These are phyloP conservation scores for Sinodicranocentrus sp. DNA, from an alignment of 2,888 invertebrate species.

Conservation along the genomic window DNA sequence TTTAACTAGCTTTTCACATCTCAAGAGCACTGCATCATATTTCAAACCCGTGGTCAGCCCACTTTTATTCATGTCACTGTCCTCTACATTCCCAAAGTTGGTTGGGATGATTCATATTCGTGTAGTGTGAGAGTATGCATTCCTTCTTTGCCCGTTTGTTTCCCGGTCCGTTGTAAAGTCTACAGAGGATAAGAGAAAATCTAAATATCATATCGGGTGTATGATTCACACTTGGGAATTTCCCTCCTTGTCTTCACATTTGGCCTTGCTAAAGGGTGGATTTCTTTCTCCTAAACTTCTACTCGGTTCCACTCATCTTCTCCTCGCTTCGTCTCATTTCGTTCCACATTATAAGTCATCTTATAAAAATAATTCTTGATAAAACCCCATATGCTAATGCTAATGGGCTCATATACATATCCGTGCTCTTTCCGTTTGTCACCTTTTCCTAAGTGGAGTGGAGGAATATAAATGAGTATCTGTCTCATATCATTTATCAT, in stretches of 20 bases:
- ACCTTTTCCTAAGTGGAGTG: slow-evolving; percentile 40
- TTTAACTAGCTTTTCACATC: slow-evolving; percentile 65
- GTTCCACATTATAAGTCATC: slow-evolving; percentile 53
- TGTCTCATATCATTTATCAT: slow-evolving; percentile 67
- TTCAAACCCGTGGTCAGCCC: slow-evolving; percentile 72
- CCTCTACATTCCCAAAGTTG: slow-evolving; percentile 42
- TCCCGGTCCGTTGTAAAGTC: slow-evolving; percentile 13
- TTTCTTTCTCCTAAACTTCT: slow-evolving; percentile 14
- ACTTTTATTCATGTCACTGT: slow-evolving; percentile 72
- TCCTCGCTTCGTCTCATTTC: slow-evolving; percentile 26
- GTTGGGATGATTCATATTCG: slow-evolving; percentile 33
- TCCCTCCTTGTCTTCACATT: slow-evolving; percentile 53
- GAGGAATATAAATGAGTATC: slow-evolving; percentile 64
- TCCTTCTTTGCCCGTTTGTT: no score
- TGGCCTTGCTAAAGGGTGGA: slow-evolving; percentile 57
- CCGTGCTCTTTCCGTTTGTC: slow-evolving; percentile 25
- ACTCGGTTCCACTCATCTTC: not conserved
- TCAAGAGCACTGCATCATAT: slow-evolving; percentile 71
- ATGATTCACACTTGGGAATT: slow-evolving; percentile 30
- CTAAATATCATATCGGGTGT: not conserved
- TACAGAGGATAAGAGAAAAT: not conserved
- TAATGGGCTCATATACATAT: not conserved
- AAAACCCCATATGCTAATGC: no score
- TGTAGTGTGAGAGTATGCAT: not conserved
- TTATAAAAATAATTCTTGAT: no score